Percentiles rank a stretch among this genome's conserved stretches.
Evolutionary conservation across 2,797 vertebrate species (phyloP).

Genomic region (Hafferia zeledoni): DNA sequence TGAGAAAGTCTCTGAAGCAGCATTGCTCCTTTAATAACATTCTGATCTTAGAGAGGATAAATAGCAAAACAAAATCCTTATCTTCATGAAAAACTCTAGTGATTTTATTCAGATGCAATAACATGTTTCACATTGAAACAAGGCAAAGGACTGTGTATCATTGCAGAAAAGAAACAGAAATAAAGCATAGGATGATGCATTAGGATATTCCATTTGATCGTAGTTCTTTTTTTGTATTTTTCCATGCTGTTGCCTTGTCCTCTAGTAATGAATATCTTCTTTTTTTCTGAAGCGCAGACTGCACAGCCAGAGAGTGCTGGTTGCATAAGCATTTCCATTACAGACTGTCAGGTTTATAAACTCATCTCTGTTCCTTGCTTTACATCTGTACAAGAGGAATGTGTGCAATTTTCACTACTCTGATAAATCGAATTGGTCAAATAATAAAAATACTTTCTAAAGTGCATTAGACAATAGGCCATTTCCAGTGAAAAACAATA

Average conservation of each 20-base stretch:
- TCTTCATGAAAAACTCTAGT: neutral
- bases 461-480: conserved; percentile 35
- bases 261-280: neutral
- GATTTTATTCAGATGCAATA: neutral
- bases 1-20: neutral
- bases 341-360: conserved; percentile 37
- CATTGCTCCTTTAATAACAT: conserved; percentile 23
- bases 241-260: neutral
- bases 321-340: conserved; percentile 14
- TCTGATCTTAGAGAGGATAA: conserved; percentile 32
- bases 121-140: conserved; percentile 11
- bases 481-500: conserved; percentile 19
- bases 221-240: neutral
- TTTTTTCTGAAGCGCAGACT: neutral
- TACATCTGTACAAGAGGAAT: neutral
- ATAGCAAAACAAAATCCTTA: conserved; percentile 17
- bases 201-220: conserved; percentile 7
- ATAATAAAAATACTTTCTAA: conserved; percentile 35
- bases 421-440: conserved; percentile 6
- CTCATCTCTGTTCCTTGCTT: conserved; percentile 6
- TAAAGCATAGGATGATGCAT: neutral
- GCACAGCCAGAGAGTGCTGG: neutral
- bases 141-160: neutral
- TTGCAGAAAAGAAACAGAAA: conserved; percentile 15
- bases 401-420: neutral